phyloP scores from a whole-genome alignment of 2,113 vertebrate genomes.

The Suncus etruscus region DNA sequence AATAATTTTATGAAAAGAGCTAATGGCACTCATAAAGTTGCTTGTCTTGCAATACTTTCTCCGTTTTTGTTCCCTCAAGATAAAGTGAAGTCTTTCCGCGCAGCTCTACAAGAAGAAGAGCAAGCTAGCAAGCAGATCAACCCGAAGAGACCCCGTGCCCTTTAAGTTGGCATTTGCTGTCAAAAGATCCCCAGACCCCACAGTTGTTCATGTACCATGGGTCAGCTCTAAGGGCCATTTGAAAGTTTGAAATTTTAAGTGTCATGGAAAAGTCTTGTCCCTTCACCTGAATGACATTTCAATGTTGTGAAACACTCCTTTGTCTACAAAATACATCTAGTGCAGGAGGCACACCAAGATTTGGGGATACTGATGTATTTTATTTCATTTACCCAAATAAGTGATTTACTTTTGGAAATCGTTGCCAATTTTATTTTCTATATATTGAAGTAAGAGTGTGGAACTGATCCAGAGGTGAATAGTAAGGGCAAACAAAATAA shows the following conservation, averaged over 20 bases:
- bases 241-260: slow-evolving; percentile 87
- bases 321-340: slow-evolving; percentile 90
- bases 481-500: slow-evolving; percentile 73
- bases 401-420: slow-evolving; percentile 86
- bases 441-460: slow-evolving; percentile 87
- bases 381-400: slow-evolving; percentile 85
- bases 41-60: slow-evolving; percentile 13
- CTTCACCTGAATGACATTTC: slow-evolving; percentile 87
- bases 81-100: slow-evolving; percentile 99
- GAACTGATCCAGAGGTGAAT: slow-evolving; percentile 73
- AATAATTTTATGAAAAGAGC: too few relatives aligned
- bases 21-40: not conserved
- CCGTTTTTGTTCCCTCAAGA: slow-evolving; percentile 83
- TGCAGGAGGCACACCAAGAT: slow-evolving; percentile 85
- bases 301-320: slow-evolving; percentile 89
- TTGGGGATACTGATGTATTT: slow-evolving; percentile 89
- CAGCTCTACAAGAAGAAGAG: slow-evolving; percentile 96
- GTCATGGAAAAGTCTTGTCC: slow-evolving; percentile 89
- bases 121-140: slow-evolving; percentile 99
- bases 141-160: slow-evolving; percentile 95
- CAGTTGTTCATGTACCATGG: slow-evolving; percentile 85
- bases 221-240: slow-evolving; percentile 86
- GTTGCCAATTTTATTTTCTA: slow-evolving; percentile 85
- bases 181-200: slow-evolving; percentile 82
- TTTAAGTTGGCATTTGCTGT: slow-evolving; percentile 89